A percentile compares a stretch with the other conserved stretches of the same genome.
Evolutionary conservation across 1,140 invertebrate genomes (phyloP).

Genomic region (Laupala kohalensis): DNA sequence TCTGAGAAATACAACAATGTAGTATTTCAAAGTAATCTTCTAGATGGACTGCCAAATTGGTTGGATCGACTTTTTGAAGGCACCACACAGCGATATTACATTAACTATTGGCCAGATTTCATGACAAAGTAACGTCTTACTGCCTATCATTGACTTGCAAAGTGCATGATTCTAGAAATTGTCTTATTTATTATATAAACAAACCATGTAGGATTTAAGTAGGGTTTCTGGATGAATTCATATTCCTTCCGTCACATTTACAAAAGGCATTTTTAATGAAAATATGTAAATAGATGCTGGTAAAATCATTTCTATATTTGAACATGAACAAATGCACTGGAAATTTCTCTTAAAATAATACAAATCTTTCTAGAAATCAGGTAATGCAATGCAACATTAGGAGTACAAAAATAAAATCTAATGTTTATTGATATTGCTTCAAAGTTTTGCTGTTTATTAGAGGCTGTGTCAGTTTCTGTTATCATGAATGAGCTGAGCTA

Average conservation of each 20-base stretch:
- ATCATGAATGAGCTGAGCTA: not conserved
- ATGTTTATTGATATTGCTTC: not conserved
- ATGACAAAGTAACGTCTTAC: conserved; percentile 38
- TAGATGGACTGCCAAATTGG: conserved; percentile 92
- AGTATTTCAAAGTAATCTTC: conserved; percentile 52
- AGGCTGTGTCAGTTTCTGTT: not conserved
- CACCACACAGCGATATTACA: conserved; percentile 81
- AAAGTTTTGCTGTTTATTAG: not conserved
- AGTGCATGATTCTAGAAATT: not conserved
- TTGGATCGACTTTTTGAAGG: conserved; percentile 92
- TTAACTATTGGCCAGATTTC: conserved; percentile 95
- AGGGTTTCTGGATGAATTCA: not conserved
- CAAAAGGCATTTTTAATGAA: not conserved
- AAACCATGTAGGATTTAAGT: not conserved
- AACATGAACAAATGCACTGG: not conserved
- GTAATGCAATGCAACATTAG: not conserved
- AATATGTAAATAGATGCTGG: not conserved
- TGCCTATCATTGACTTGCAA: not conserved
- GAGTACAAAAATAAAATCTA: not conserved
- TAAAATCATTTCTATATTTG: not conserved
- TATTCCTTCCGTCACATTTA: not conserved
- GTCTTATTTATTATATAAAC: not conserved
- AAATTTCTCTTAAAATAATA: not conserved
- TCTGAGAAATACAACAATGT: conserved; percentile 23
- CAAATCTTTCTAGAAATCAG: not conserved